Conservation (phyloP, 2,888 invertebrate species). For the Onchidella celtica region DNA sequence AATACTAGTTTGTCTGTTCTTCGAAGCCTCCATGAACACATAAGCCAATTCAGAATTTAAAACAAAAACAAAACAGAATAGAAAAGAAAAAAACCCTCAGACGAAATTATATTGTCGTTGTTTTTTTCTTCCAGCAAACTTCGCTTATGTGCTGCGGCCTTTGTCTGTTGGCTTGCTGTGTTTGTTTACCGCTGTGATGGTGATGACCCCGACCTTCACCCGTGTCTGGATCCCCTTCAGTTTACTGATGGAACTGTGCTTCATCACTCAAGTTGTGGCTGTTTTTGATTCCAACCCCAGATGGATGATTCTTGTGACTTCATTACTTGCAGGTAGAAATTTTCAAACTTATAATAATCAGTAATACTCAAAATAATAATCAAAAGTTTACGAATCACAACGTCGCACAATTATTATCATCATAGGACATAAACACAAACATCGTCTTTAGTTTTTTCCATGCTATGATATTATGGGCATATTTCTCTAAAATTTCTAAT, state of each 20-base stretch:
- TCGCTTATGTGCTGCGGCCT: constrained; percentile 48
- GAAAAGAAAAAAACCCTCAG: background rate
- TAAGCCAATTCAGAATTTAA: background rate
- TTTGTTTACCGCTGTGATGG: constrained; percentile 58
- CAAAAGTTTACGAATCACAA: too few species aligned
- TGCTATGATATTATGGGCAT: too few species aligned
- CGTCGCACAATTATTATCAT: too few species aligned
- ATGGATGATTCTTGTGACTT: constrained; percentile 60
- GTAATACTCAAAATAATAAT: too few species aligned
- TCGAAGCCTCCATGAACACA: too few species aligned
- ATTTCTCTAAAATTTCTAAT: too few species aligned
- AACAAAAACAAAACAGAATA: background rate
- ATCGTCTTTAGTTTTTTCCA: too few species aligned
- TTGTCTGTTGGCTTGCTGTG: constrained; percentile 56
- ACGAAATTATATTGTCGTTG: background rate
- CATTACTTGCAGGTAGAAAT: constrained; percentile 58
- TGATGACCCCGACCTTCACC: constrained; percentile 58
- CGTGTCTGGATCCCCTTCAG: constrained; percentile 62
- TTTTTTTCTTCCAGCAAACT: constrained; percentile 49
- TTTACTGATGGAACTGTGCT: constrained; percentile 58
- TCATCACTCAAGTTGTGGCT: constrained; percentile 57
- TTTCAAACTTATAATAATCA: too few species aligned
- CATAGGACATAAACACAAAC: too few species aligned
- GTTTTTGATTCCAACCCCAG: constrained; percentile 54
- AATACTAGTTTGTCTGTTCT: too few species aligned